Percentiles rank a stretch among this genome's conserved stretches.
Conservation (phyloP, 2,888 invertebrate genomes). For the Melipona bicolor region DNA sequence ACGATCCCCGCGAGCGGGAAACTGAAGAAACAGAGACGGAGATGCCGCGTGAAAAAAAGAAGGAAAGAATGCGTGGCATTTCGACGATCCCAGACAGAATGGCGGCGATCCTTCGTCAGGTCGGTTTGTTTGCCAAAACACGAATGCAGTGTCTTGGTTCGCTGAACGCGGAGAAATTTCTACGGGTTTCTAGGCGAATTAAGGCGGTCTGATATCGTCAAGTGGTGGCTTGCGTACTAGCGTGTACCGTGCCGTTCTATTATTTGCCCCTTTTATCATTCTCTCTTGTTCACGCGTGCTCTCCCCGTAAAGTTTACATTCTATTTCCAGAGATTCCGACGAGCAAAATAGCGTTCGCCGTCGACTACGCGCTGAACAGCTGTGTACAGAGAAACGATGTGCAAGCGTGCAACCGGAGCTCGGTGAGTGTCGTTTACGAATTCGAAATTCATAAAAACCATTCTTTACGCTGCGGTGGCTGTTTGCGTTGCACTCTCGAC, state of each 20-base stretch:
- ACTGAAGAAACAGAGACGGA: neutral
- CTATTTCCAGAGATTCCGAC: slow-evolving; percentile 20
- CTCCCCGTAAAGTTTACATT: slow-evolving; percentile 12
- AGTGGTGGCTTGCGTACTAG: neutral
- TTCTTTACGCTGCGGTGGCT: too few species aligned
- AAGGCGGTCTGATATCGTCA: slow-evolving; percentile 21
- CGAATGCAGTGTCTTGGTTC: slow-evolving; percentile 1
- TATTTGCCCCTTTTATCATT: neutral
- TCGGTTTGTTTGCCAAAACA: neutral
- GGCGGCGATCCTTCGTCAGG: neutral
- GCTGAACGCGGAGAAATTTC: slow-evolving; percentile 19
- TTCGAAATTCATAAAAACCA: slow-evolving; percentile 10
- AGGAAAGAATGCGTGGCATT: slow-evolving; percentile 34
- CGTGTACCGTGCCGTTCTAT: neutral
- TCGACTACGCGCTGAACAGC: too few species aligned
- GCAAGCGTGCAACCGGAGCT: neutral
- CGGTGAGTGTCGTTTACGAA: slow-evolving; percentile 8
- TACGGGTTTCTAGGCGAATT: neutral
- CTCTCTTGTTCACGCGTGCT: neutral
- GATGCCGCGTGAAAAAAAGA: neutral
- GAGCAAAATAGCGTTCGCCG: neutral
- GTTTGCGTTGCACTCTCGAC: neutral
- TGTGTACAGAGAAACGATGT: neutral
- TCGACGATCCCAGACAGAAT: slow-evolving; percentile 39
- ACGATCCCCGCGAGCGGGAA: neutral